These are phyloP conservation scores for Dasyprocta punctata DNA, from an alignment of 2,113 vertebrate genomes.

Conservation along the genomic window DNA sequence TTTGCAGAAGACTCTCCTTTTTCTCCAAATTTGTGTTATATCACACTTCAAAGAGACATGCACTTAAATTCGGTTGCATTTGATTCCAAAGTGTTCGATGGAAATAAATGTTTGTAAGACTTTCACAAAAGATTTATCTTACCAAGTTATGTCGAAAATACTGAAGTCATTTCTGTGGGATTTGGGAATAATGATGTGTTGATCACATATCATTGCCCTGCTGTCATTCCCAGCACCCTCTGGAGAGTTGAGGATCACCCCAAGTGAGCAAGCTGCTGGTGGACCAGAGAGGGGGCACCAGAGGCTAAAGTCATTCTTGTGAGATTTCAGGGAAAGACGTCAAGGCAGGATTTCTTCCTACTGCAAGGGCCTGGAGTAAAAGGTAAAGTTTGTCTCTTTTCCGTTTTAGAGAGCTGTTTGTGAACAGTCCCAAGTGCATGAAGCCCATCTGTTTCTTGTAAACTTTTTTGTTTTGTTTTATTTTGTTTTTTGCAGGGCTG, in stretches of 20 bases:
- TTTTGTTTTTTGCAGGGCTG: background rate
- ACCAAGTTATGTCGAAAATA: slow-evolving; percentile 14
- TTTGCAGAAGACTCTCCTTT: background rate
- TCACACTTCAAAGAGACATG: background rate
- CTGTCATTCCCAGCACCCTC: background rate
- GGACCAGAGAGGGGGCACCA: too few species aligned
- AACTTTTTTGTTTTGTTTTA: background rate
- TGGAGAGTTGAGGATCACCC: background rate
- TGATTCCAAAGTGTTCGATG: background rate
- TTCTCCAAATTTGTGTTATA: background rate
- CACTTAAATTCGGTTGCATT: slow-evolving; percentile 16
- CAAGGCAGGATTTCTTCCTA: background rate
- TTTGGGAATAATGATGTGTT: background rate
- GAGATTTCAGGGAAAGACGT: background rate
- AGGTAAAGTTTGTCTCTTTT: background rate
- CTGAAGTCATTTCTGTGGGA: background rate
- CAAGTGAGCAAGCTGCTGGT: background rate
- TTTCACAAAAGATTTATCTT: background rate
- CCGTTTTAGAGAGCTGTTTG: background rate
- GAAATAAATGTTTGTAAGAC: background rate
- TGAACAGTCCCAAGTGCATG: background rate
- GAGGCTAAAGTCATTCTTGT: background rate
- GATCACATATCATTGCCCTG: background rate
- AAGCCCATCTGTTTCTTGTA: background rate
- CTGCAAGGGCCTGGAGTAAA: background rate